Evolutionary conservation across 2,888 invertebrate genomes (phyloP), one percentile per base, ranked within the genome.

Genomic region (Hanleya hanleyi): DNA sequence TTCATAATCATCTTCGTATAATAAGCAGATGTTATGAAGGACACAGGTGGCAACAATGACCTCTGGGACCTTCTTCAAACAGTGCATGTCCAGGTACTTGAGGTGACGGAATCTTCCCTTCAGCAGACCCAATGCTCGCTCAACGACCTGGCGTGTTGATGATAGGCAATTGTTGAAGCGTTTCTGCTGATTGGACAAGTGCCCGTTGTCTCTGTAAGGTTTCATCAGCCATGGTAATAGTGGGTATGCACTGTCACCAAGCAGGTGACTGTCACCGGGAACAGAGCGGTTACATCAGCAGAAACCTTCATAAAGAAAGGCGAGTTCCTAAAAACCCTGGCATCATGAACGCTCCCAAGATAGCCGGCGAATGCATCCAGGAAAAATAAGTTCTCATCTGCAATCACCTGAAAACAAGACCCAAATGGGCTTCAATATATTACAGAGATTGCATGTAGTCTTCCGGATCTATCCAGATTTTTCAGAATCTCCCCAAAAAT

Each of bases 191-290:
- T 36, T 12, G 32, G 62, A 61, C 6, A 76, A 49, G 37, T 76
- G 78, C 1, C 74, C 78, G 71, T 77, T 76, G 62, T 77, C 77
- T 12, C 76, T 51, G 61, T 72, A 79, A n/a, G 76, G 76, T 12
- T 70, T 74, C 47, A 77, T 38, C 12, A 77, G 22, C 50, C 61
- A 69, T 4, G 47, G 47, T n/a, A 49, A 36, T 7, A 76, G 57
- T 6, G 71, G 69, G 49, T 77, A 76, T 18, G 75, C 79, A 5
- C 74, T 73, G 35, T 74, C 75, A 1, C 74, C 77, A 36, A 75
- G 49, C 18, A 76, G 51, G 35, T 77, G 76, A 26, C 61, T 66
- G 61, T 71, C 64, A 12, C 50, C 26, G 0, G 69, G 72, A 72
- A 72, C 57, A 32, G 47, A 15, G 4, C 35, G n/a, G 29, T 62